Evolutionary conservation across 2,113 vertebrate species (phyloP), one percentile per base, ranked within the genome.

Genomic region (Rhombomys opimus): DNA sequence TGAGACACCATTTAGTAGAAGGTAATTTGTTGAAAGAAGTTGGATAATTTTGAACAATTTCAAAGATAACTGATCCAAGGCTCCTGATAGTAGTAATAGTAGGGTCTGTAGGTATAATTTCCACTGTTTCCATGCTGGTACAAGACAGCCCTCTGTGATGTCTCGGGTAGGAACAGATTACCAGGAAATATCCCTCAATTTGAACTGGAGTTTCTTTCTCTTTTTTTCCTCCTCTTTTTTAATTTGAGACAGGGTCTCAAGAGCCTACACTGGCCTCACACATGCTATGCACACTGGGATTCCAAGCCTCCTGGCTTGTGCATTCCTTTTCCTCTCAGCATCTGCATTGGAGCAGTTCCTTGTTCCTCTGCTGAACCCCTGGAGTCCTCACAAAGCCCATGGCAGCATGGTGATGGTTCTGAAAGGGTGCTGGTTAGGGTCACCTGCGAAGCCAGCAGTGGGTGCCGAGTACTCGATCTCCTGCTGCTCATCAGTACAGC

Each of bases 401-500:
- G 27, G 9, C 41, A 50, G 7, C 22, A 38, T 54, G 57, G 11
- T 59, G 15, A 25, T 57, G 8, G 3, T 27, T 9, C 14, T 86
- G 70, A 75, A 7, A 57, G 25, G 3, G 0, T 32, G 54, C n/a
- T 65, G 35, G 73, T 30, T 27, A 35, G 6, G 10, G 59, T 70
- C 5, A 1, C 22, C 72, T 7, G 27, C 5, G 73, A 46, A 50
- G 52, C 32, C 32, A 54, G 22, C 8, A 1, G n/a, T 27, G 38
- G 18, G 46, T 38, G 4, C 52, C 57, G 1, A 86, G 32, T 22
- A 11, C 46, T n/a, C 5, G 2, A 52, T 65, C 52, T 85, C 25
- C 41, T 0, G 46, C 1, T 35, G 20, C 12, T 17, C 63, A 15
- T 15, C 13, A 13, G 4, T 7, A 0, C 11, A 0, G 57, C 78